Evolutionary conservation across 2,888 invertebrate species (phyloP).

Genomic region (Melieria omissa): DNA sequence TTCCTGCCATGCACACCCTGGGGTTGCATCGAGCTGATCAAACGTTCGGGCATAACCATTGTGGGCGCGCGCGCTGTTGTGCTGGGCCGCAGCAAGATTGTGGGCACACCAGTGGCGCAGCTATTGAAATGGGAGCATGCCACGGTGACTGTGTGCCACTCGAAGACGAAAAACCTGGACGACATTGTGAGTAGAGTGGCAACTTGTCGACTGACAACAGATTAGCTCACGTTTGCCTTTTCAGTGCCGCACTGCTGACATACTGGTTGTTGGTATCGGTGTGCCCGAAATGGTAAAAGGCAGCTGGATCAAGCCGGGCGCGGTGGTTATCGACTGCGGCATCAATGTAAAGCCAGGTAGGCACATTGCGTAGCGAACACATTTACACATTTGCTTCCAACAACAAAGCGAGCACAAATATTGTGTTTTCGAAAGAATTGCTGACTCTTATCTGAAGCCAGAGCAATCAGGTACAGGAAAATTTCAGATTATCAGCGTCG

Average conservation of each 20-base stretch:
- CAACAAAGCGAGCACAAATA: no score
- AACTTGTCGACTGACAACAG: background rate
- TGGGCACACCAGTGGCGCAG: constrained; percentile 95
- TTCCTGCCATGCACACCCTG: constrained; percentile 97
- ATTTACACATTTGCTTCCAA: no score
- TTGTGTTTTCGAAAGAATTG: no score
- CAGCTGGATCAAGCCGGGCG: constrained; percentile 97
- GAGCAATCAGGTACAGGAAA: no score
- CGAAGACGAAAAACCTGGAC: constrained; percentile 85
- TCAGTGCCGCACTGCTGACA: constrained; percentile 84
- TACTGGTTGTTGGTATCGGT: constrained; percentile 96
- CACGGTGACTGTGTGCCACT: constrained; percentile 97
- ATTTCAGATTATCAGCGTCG: no score
- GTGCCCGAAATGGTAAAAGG: constrained; percentile 89
- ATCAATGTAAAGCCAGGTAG: constrained; percentile 91
- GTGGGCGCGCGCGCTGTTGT: constrained; percentile 91
- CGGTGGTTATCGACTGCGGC: constrained; percentile 98
- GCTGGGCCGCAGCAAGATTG: constrained; percentile 96
- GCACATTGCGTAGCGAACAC: background rate
- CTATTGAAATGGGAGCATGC: constrained; percentile 96
- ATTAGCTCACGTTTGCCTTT: constrained; percentile 9
- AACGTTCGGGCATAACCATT: constrained; percentile 80
- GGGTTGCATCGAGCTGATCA: constrained; percentile 86
- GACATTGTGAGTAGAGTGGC: constrained; percentile 71
- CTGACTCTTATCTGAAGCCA: no score